Base-by-base conservation (phyloP, 1,140 invertebrate species). In the Drosophila erecta region DNA sequence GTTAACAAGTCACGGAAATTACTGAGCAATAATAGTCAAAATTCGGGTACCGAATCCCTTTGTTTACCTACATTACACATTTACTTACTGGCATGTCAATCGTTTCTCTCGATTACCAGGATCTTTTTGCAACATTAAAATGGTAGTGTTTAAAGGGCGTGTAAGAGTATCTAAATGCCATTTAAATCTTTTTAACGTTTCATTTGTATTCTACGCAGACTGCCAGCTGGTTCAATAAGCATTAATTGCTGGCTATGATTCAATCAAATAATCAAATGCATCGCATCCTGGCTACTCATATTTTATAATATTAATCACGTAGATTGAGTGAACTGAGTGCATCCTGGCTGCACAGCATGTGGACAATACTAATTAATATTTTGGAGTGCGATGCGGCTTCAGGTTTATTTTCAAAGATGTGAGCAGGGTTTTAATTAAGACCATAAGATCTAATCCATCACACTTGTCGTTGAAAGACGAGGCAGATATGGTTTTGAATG, bases 1-100 rank as follows among this genome's bases (percentile, higher is more conserved):
- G 72, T 61, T 64, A 75, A 64, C 65, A 79, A 79, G 70, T 75
- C 55, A 64, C 47, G 55, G 57, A 73, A 62, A 77, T 73, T 59
- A 53, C 66, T 41, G 22, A 50, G 37, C 43, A 51, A 66, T 66
- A 40, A 57, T 65, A 62, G 49, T 33, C 44, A 27, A 35, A 41
- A 35, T 46, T 50, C 10, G 41, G 11, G 47, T 41, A 24, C 27
- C n/a, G 20, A 50, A 49, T 22, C 49, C 35, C 5, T 11, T 17
- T 17, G 49, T 5, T 35, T 35, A 10, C 7, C 4, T 15, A 24
- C n/a, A 50, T 27, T 20, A 14, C 11, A 38, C 37, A 27, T 30
- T 30, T 8, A 30, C 8, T 30, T 8, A 10, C 14, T 35, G 14
- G 44, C n/a, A 14, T 50, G 24, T 30, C 0, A 38, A 15, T 30